A percentile compares a stretch with the other conserved stretches of the same genome.
These are phyloP conservation scores for Geodia barretti DNA, from an alignment of 37 sponge, comb jelly and placozoan species.

Conservation along the genomic window DNA sequence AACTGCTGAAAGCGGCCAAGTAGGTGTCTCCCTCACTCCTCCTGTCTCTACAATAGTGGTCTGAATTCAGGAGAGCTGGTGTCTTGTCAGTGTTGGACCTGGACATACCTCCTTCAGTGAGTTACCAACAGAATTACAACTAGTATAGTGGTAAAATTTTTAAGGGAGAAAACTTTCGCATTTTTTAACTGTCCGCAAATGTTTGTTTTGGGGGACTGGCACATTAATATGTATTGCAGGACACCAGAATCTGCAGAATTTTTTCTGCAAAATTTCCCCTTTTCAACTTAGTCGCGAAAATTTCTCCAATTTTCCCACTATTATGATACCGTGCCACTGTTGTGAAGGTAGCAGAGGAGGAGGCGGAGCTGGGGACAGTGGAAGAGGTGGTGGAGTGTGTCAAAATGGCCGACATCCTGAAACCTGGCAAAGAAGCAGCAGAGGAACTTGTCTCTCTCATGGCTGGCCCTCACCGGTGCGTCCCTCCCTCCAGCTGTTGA, in stretches of 20 bases:
- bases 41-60: not conserved
- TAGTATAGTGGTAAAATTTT: too few relatives aligned
- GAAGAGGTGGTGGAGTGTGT: slow-evolving; percentile 80
- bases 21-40: slow-evolving; percentile 4
- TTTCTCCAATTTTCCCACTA: not conserved
- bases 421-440: slow-evolving; percentile 78
- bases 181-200: too few relatives aligned
- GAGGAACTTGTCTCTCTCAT: slow-evolving; percentile 43
- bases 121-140: too few relatives aligned
- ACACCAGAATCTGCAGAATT: too few relatives aligned
- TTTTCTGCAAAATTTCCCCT: too few relatives aligned
- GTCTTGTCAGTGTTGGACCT: slow-evolving; percentile 75
- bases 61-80: slow-evolving; percentile 39
- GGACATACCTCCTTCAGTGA: slow-evolving; percentile 85
- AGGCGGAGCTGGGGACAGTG: slow-evolving; percentile 77
- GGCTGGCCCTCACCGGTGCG: not conserved
- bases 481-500: not conserved
- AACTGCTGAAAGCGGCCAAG: slow-evolving; percentile 76
- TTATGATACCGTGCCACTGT: not conserved
- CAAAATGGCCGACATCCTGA: slow-evolving; percentile 69
- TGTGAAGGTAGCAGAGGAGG: slow-evolving; percentile 70
- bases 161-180: too few relatives aligned
- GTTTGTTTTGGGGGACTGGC: too few relatives aligned
- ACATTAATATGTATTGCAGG: too few relatives aligned
- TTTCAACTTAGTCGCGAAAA: not conserved